Evolutionary conservation across 2,113 vertebrate genomes (phyloP).

Genomic region (Lophura nycthemera): DNA sequence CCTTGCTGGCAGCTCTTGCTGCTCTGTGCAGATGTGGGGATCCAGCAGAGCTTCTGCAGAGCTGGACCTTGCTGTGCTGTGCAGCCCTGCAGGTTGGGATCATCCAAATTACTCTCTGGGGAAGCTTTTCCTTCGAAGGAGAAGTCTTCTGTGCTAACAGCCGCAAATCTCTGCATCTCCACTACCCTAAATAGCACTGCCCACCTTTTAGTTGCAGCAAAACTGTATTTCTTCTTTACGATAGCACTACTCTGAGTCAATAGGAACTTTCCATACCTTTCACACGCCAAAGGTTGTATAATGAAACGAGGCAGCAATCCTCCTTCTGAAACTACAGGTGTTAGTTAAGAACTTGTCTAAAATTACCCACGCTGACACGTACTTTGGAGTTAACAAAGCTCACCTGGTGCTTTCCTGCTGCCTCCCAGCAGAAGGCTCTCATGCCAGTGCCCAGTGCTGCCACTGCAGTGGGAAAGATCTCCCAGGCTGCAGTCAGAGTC

Average conservation of each 20-base stretch:
- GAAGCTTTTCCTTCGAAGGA: conserved; percentile 1
- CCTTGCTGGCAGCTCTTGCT: background rate
- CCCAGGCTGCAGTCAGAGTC: background rate
- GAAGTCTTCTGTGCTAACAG: background rate
- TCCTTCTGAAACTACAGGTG: background rate
- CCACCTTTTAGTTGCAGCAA: background rate
- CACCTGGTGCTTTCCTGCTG: background rate
- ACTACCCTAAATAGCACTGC: background rate
- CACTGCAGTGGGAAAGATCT: background rate
- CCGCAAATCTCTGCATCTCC: background rate
- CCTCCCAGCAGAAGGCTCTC: background rate
- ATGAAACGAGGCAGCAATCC: background rate
- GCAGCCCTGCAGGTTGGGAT: background rate
- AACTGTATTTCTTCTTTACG: background rate
- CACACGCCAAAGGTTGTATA: background rate
- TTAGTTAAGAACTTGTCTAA: background rate
- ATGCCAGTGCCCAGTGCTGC: background rate
- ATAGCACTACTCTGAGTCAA: background rate
- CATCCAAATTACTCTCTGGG: background rate
- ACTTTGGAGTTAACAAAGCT: background rate
- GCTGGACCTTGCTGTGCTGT: background rate
- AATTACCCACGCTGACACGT: background rate
- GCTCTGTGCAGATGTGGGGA: background rate
- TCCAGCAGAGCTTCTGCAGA: background rate
- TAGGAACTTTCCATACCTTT: background rate